Conservation (phyloP, 2,888 invertebrate genomes). For the Phaedon cochleariae region DNA sequence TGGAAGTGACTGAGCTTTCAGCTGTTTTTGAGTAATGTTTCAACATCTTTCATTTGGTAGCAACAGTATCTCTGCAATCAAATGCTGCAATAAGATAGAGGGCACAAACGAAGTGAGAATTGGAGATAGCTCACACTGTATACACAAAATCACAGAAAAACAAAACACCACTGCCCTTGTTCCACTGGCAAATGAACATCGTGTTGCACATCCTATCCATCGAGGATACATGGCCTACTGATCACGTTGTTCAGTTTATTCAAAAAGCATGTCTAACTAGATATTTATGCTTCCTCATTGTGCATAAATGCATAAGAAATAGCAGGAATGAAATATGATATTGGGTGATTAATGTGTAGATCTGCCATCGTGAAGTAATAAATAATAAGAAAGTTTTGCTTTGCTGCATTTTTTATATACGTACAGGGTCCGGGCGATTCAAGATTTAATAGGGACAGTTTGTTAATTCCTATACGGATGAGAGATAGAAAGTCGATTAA, state of each 20-base stretch:
- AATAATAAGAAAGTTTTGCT: neutral
- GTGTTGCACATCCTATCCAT: conserved; percentile 26
- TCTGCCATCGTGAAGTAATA: too few relatives aligned
- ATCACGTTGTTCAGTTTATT: conserved; percentile 52
- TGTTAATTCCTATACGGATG: too few relatives aligned
- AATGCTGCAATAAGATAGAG: too few relatives aligned
- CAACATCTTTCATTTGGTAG: too few relatives aligned
- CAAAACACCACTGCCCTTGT: neutral
- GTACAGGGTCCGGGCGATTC: too few relatives aligned
- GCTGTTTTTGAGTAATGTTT: too few relatives aligned
- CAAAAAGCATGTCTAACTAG: conserved; percentile 53
- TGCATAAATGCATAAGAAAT: conserved; percentile 34
- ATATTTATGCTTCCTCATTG: conserved; percentile 34
- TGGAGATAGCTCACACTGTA: neutral
- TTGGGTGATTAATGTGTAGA: too few relatives aligned
- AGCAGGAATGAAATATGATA: conserved; percentile 20
- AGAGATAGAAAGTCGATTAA: too few relatives aligned
- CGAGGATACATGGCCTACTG: conserved; percentile 55
- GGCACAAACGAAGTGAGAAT: neutral
- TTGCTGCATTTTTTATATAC: neutral
- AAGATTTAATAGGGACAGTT: too few relatives aligned
- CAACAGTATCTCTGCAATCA: too few relatives aligned
- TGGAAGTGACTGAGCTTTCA: too few relatives aligned
- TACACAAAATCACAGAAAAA: neutral
- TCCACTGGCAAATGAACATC: conserved; percentile 26